Evolutionary conservation across 2,888 invertebrate genomes (phyloP).

Genomic region (Margaritifera margaritifera): DNA sequence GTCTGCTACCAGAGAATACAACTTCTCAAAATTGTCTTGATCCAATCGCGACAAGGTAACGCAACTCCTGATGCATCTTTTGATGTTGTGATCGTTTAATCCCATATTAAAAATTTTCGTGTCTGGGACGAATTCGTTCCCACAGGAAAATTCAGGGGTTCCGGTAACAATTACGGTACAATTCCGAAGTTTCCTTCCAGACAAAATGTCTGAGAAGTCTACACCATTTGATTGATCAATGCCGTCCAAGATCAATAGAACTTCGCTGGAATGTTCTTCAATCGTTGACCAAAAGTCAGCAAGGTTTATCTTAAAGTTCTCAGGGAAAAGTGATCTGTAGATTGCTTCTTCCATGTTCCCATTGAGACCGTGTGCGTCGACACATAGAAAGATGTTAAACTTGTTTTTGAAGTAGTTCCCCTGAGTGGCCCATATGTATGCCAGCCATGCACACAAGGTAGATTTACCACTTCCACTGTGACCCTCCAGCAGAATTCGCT

Average conservation of each 20-base stretch:
- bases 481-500: conserved; percentile 60
- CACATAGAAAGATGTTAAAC: conserved; percentile 48
- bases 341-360: conserved; percentile 41
- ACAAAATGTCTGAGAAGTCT: conserved; percentile 42
- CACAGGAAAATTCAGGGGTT: conserved; percentile 36
- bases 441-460: conserved; percentile 53
- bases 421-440: conserved; percentile 60
- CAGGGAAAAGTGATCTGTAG: conserved; percentile 51
- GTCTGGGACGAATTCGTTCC: conserved; percentile 38
- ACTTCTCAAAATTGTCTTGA: conserved; percentile 44
- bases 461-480: conserved; percentile 65
- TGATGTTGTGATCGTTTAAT: conserved; percentile 36
- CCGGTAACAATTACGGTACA: conserved; percentile 52
- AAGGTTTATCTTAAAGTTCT: conserved; percentile 44
- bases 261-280: conserved; percentile 47
- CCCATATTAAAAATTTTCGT: conserved; percentile 49
- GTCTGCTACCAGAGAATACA: conserved; percentile 37
- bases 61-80: conserved; percentile 45
- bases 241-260: conserved; percentile 62
- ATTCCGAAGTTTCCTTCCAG: conserved; percentile 41
- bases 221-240: conserved; percentile 41
- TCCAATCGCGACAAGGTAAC: conserved; percentile 40
- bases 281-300: conserved; percentile 59
- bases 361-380: conserved; percentile 39
- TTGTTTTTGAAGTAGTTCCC: conserved; percentile 41